phyloP scores from a whole-genome alignment of 30 jellyfish, hydroid and myxozoan species.

The Rhopilema esculentum region DNA sequence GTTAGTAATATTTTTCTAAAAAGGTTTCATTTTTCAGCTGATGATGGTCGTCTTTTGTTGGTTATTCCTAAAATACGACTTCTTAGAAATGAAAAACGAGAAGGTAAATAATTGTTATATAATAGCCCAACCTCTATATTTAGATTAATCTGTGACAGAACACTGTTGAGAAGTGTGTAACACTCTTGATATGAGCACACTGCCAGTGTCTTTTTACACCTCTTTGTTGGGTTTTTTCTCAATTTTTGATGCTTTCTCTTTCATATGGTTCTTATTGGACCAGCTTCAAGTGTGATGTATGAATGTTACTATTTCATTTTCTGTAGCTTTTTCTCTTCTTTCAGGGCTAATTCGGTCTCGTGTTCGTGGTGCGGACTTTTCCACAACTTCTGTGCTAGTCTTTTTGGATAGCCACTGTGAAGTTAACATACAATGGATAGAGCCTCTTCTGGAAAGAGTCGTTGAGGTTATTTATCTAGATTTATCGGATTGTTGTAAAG shows the following conservation, averaged over 20 bases:
- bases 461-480: constrained; percentile 48
- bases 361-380: constrained; percentile 78
- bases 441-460: constrained; percentile 71
- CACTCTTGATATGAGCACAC: neutral
- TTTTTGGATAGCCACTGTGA: constrained; percentile 93
- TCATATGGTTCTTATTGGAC: too few relatives aligned
- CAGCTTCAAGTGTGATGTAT: too few relatives aligned
- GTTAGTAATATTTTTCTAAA: too few relatives aligned
- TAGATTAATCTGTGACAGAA: neutral
- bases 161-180: neutral
- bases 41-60: constrained; percentile 75
- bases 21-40: constrained; percentile 40
- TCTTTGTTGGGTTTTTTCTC: too few relatives aligned
- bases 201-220: too few relatives aligned
- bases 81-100: constrained; percentile 66
- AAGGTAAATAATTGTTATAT: constrained; percentile 43
- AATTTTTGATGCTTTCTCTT: too few relatives aligned
- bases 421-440: constrained; percentile 75
- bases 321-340: neutral
- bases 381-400: constrained; percentile 59
- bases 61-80: constrained; percentile 66
- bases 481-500: too few relatives aligned
- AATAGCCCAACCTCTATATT: neutral
- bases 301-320: neutral
- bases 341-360: constrained; percentile 89